These are phyloP conservation scores for Luperina nickerlii DNA, from an alignment of 2,888 invertebrate genomes.

Conservation along the genomic window DNA sequence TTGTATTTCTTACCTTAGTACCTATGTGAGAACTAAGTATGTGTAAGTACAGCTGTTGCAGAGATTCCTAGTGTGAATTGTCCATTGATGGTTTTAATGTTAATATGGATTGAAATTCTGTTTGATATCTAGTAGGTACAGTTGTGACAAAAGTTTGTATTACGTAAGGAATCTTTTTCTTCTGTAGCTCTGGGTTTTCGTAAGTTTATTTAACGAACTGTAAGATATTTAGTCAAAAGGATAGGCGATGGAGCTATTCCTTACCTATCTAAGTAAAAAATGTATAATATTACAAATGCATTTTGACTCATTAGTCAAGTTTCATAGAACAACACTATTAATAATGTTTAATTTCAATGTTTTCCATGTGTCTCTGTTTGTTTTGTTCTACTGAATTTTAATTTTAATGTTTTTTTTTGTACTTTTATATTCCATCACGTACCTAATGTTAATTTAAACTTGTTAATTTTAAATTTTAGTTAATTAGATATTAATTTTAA, in stretches of 20 bases:
- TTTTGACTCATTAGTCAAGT: too few species aligned
- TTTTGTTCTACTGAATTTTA: too few species aligned
- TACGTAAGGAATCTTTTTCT: background rate
- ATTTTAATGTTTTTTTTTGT: too few species aligned
- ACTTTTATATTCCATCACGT: too few species aligned
- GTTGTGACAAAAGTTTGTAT: background rate
- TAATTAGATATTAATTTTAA: too few species aligned
- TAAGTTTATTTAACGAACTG: background rate
- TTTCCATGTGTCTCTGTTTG: too few species aligned
- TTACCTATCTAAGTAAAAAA: background rate
- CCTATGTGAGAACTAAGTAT: background rate
- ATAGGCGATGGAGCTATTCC: background rate
- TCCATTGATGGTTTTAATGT: constrained; percentile 43
- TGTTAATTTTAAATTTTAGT: too few species aligned
- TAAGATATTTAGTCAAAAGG: too few species aligned
- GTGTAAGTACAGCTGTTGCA: constrained; percentile 3
- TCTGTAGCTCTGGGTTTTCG: background rate
- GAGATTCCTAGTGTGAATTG: constrained; percentile 24
- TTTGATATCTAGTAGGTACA: background rate
- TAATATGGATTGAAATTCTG: background rate
- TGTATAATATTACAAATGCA: background rate
- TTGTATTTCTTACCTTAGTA: constrained; percentile 26
- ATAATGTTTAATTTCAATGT: too few species aligned
- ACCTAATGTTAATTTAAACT: too few species aligned
- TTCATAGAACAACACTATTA: too few species aligned